Evolutionary conservation across 2,888 invertebrate species (phyloP), one percentile per base, ranked within the genome.

Genomic region (Craniophora ligustri): DNA sequence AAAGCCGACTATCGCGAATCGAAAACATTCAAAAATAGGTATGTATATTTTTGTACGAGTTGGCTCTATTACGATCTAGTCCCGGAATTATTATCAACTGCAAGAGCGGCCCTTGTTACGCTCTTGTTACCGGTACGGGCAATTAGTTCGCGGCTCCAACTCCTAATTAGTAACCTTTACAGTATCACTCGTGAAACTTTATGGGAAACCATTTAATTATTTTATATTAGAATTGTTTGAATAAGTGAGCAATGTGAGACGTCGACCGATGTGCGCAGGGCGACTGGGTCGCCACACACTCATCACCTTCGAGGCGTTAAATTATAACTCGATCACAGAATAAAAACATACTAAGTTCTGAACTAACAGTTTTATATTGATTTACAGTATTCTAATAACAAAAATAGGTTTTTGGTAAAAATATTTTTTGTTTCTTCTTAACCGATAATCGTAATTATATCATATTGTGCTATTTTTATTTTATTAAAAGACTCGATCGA

Each of bases 351-450:
- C 82, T 83, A 82, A 82, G 80, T 79, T 81, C 79, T 79, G 84
- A 80, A 82, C 84, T 86, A 85, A 79, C 76, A 76, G 78, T 86
- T 82, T 79, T 76, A 84, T 75, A 86, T 76, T 78, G 76, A 79
- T 85, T 84, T 85, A 86, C 83, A 85, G 85, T 87, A 75, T 19
- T 83, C 82, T 86, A 85, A 86, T 88, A 91, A 91, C 84, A 90
- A 91, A 91, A 91, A 89, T 89, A 89, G 77, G 80, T 77, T 89
- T 88, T 88, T 87, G 86, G 87, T 85, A 86, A 89, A 91, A 88
- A 87, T 87, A 85, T 86, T 84, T 80, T 85, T 84, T 70, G 78
- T 78, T 80, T 82, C 85, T 86, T 87, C 85, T 86, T 87, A 87
- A 82, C 79, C 83, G 79, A 85, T 83, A 85, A 66, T 78, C 59